These are phyloP conservation scores for Clarias laeviceps DNA, from an alignment of 2,797 vertebrate species.

Conservation along the genomic window DNA sequence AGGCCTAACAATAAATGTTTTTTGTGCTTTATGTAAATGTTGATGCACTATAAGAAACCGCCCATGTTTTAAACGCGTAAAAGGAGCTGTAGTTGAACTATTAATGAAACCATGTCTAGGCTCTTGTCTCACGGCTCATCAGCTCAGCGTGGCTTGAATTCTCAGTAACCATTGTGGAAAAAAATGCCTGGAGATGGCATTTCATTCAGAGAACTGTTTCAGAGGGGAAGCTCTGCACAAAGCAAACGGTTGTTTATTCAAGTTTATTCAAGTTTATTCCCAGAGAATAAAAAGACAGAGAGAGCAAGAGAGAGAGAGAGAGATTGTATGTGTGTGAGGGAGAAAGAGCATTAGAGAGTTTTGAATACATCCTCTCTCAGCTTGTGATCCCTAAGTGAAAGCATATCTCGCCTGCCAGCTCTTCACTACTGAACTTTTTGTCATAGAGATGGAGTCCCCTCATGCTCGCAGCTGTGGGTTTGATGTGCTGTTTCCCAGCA, in stretches of 20 bases:
- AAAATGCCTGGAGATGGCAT: constrained; percentile 81
- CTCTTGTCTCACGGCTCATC: constrained; percentile 28
- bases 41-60: neutral
- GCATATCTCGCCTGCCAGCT: constrained; percentile 79
- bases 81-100: constrained; percentile 21
- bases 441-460: constrained; percentile 81
- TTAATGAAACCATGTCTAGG: constrained; percentile 37
- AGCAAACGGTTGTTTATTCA: constrained; percentile 88
- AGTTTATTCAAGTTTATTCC: constrained; percentile 66
- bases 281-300: constrained; percentile 55
- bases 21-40: neutral
- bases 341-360: constrained; percentile 64
- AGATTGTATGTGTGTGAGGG: constrained; percentile 35
- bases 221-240: constrained; percentile 76
- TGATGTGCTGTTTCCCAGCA: constrained; percentile 86
- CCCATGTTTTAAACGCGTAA: constrained; percentile 9
- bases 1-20: neutral
- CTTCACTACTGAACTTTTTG: constrained; percentile 81
- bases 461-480: constrained; percentile 83
- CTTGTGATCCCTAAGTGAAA: constrained; percentile 81
- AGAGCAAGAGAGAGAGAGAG: constrained; percentile 62
- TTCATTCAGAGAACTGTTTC: constrained; percentile 80
- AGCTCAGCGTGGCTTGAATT: constrained; percentile 72
- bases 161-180: constrained; percentile 86
- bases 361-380: constrained; percentile 83